These are phyloP conservation scores for Maniola hyperantus DNA, from an alignment of 2,888 invertebrate species.

Conservation along the genomic window DNA sequence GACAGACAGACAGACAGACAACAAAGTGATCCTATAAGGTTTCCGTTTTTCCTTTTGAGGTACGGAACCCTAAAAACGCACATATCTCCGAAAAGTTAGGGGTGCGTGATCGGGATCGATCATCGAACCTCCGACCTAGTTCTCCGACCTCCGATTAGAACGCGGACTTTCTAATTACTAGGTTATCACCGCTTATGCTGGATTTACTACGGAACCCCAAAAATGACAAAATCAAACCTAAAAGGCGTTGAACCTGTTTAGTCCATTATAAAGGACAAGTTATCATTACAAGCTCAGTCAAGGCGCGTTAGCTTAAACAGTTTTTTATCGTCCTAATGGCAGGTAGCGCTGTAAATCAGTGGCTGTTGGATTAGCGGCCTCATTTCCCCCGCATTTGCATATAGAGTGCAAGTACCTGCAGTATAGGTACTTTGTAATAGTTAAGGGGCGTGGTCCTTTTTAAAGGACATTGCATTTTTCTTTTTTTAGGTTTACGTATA, in stretches of 20 bases:
- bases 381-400: slow-evolving; percentile 43
- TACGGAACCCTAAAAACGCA: too few relatives aligned
- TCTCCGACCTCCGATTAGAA: too few relatives aligned
- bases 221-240: not conserved
- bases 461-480: slow-evolving; percentile 14
- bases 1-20: too few relatives aligned
- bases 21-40: too few relatives aligned
- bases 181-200: too few relatives aligned
- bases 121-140: too few relatives aligned
- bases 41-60: too few relatives aligned
- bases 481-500: not conserved
- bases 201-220: too few relatives aligned
- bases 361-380: slow-evolving; percentile 37
- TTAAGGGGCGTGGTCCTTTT: slow-evolving; percentile 21
- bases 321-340: slow-evolving; percentile 23
- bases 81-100: too few relatives aligned
- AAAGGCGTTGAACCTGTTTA: slow-evolving; percentile 3
- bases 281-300: slow-evolving; percentile 17
- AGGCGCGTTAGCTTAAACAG: slow-evolving; percentile 24
- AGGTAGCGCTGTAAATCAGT: slow-evolving; percentile 28
- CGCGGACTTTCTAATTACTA: too few relatives aligned
- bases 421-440: slow-evolving; percentile 31
- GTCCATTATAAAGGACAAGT: slow-evolving; percentile 6
- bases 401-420: slow-evolving; percentile 33
- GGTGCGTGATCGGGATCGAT: too few relatives aligned